Evolutionary conservation across 2,888 invertebrate species (phyloP).

Genomic region (Lucinisca nassula): DNA sequence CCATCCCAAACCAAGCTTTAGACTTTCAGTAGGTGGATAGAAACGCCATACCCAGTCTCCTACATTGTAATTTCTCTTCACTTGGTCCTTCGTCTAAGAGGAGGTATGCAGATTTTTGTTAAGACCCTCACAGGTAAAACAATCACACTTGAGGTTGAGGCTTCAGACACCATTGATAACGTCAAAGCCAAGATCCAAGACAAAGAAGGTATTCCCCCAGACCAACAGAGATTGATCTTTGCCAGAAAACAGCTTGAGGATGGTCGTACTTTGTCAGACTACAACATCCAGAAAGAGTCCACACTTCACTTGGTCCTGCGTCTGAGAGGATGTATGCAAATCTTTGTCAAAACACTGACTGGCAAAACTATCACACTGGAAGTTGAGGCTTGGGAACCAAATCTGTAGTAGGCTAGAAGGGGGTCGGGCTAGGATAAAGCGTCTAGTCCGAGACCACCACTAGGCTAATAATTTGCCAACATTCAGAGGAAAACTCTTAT

Average conservation of each 20-base stretch:
- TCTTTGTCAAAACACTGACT: slow-evolving; percentile 90
- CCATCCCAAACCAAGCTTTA: too few species aligned
- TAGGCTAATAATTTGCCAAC: too few species aligned
- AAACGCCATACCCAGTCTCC: too few species aligned
- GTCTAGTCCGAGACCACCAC: too few species aligned
- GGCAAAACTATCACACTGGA: slow-evolving; percentile 87
- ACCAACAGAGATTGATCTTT: slow-evolving; percentile 96
- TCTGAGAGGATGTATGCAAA: slow-evolving; percentile 94
- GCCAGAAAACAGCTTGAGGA: slow-evolving; percentile 98
- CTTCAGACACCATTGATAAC: slow-evolving; percentile 97
- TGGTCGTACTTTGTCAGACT: slow-evolving; percentile 97
- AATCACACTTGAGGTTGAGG: slow-evolving; percentile 90
- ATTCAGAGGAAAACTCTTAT: too few species aligned
- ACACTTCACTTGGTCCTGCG: slow-evolving; percentile 96
- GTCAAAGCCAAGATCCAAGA: slow-evolving; percentile 92
- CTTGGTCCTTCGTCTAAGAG: slow-evolving; percentile 94
- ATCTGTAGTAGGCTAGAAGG: too few species aligned
- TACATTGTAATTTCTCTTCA: too few species aligned
- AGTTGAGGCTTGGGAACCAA: slow-evolving; percentile 93
- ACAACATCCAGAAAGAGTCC: slow-evolving; percentile 98
- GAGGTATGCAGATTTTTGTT: slow-evolving; percentile 89
- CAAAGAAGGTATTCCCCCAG: slow-evolving; percentile 90
- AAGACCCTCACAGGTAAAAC: slow-evolving; percentile 77
- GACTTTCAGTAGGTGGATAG: too few species aligned
- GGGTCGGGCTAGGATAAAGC: too few species aligned